These are phyloP conservation scores for Rousettus madagascariensis DNA, from an alignment of 2,797 vertebrate genomes.

Conservation along the genomic window DNA sequence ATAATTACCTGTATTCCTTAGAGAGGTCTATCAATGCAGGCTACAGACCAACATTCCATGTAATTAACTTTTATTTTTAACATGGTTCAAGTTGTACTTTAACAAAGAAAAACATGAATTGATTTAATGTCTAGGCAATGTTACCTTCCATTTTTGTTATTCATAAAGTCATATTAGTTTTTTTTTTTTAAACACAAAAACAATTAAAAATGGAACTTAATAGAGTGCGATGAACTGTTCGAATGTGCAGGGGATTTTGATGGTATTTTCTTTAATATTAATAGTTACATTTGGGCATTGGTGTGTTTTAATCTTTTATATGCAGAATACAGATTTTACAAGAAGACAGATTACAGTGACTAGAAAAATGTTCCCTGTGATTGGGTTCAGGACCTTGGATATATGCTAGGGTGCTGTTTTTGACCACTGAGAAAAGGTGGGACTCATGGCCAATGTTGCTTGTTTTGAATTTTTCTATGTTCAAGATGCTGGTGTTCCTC, in stretches of 20 bases:
- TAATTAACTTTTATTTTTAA: constrained; percentile 50
- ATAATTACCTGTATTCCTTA: neutral
- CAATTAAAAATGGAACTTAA: neutral
- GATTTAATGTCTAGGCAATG: neutral
- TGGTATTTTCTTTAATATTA: neutral
- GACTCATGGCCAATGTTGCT: neutral
- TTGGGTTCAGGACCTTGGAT: neutral
- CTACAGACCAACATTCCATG: neutral
- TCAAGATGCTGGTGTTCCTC: neutral
- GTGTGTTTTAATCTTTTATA: neutral
- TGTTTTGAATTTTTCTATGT: neutral
- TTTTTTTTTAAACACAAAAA: neutral
- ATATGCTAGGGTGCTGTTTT: neutral
- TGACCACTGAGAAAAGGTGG: neutral
- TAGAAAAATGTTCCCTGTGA: neutral
- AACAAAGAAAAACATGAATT: neutral
- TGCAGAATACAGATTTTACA: neutral
- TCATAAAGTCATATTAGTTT: neutral
- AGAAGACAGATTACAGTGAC: neutral
- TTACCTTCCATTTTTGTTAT: constrained; percentile 16
- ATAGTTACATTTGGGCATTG: neutral
- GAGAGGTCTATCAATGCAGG: neutral
- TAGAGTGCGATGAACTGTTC: neutral
- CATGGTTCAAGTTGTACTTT: neutral
- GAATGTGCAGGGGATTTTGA: neutral